A percentile compares a stretch with the other conserved stretches of the same genome.
phyloP scores from a whole-genome alignment of 2,797 vertebrate species.

The Malacoraja senta region DNA sequence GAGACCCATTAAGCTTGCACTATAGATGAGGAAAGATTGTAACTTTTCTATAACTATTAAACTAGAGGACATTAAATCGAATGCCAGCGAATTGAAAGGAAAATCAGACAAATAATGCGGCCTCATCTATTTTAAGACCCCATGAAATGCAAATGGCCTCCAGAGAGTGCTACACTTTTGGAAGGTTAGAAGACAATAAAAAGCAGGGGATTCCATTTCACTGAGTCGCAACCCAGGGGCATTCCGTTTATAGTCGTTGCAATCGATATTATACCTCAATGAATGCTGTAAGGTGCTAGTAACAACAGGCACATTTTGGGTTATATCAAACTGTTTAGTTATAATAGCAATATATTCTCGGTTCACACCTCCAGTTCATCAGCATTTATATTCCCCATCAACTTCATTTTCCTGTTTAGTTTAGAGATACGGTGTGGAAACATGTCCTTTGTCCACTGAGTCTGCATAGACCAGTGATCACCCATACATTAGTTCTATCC shows the following conservation, averaged over 20 bases:
- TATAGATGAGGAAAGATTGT: not conserved
- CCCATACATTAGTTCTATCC: too few species aligned
- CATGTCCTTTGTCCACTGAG: too few species aligned
- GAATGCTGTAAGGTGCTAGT: not conserved
- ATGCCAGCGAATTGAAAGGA: not conserved
- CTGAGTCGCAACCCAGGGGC: not conserved
- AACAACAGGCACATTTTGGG: not conserved
- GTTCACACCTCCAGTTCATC: not conserved
- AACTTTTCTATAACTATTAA: not conserved
- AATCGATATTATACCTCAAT: not conserved
- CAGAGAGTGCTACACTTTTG: not conserved
- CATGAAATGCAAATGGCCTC: not conserved
- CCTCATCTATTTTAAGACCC: not conserved
- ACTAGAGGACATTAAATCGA: not conserved
- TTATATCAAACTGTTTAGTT: not conserved
- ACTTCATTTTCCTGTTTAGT: not conserved
- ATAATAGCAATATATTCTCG: not conserved
- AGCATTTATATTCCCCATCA: not conserved
- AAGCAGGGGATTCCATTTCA: not conserved
- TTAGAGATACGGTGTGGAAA: too few species aligned
- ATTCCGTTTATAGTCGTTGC: not conserved
- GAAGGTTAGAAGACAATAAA: not conserved
- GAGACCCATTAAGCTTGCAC: not conserved
- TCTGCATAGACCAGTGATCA: too few species aligned
- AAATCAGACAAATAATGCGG: not conserved